Conservation (phyloP, 2,797 vertebrate species). For the Molossus molossus region DNA sequence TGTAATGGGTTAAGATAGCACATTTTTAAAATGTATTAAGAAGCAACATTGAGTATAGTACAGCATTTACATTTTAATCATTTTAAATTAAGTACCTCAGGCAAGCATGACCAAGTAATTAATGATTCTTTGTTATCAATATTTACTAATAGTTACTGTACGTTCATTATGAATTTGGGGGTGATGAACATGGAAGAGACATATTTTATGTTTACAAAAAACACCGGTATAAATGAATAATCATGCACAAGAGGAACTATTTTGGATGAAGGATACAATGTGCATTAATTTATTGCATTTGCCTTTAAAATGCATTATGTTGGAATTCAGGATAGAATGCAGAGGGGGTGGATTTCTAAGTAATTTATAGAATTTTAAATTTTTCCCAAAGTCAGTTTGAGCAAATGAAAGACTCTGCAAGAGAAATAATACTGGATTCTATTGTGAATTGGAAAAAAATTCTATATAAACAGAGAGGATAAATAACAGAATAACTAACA, state of each 20-base stretch:
- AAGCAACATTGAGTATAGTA: not conserved
- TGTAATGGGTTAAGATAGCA: not conserved
- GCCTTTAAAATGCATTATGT: not conserved
- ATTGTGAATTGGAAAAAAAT: slow-evolving; percentile 16
- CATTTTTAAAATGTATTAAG: slow-evolving; percentile 17
- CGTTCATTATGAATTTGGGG: not conserved
- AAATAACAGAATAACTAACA: not conserved
- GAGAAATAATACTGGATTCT: not conserved
- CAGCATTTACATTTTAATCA: not conserved
- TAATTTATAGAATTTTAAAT: not conserved
- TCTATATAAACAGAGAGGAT: not conserved
- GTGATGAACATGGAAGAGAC: not conserved
- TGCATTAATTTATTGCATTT: not conserved
- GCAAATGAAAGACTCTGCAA: not conserved
- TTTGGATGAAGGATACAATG: not conserved
- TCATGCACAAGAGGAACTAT: not conserved
- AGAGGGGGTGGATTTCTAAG: not conserved
- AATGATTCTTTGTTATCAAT: not conserved
- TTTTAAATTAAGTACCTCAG: slow-evolving; percentile 41
- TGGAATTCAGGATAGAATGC: not conserved
- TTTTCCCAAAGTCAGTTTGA: not conserved
- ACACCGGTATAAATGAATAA: not conserved
- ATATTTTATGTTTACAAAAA: not conserved
- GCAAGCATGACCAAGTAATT: not conserved
- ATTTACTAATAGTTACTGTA: not conserved